A percentile compares a stretch with the other conserved stretches of the same genome.
Conservation (phyloP, 1,140 invertebrate genomes). For the Leptinotarsa undecemlineata region DNA sequence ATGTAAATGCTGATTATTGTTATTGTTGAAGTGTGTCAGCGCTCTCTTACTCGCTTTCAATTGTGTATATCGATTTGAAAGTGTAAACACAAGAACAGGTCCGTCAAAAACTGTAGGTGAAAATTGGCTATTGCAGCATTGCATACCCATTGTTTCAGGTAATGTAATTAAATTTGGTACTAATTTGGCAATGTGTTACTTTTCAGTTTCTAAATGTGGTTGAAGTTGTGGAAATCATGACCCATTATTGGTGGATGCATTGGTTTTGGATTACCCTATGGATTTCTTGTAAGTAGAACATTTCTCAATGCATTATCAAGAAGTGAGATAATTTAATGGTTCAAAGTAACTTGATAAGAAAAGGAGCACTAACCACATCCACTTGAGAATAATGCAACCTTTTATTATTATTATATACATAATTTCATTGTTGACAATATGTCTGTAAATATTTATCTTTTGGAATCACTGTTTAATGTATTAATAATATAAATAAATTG, state of each 20-base stretch:
- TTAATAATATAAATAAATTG: not conserved
- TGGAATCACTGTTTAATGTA: too few relatives aligned
- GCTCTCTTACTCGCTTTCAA: too few relatives aligned
- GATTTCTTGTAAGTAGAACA: slow-evolving; percentile 43
- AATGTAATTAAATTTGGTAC: slow-evolving; percentile 19
- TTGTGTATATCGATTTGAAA: not conserved
- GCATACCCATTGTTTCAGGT: not conserved
- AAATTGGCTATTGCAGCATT: not conserved
- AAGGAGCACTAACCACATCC: too few relatives aligned
- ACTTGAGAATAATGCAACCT: too few relatives aligned
- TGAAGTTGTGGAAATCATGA: slow-evolving; percentile 69
- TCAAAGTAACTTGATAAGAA: too few relatives aligned
- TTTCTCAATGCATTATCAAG: too few relatives aligned
- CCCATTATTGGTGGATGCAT: slow-evolving; percentile 72
- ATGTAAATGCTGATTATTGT: too few relatives aligned
- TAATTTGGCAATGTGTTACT: slow-evolving; percentile 31
- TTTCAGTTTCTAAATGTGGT: slow-evolving; percentile 45
- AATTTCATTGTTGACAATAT: not conserved
- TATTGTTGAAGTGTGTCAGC: too few relatives aligned
- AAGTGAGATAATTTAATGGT: too few relatives aligned
- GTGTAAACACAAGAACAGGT: not conserved
- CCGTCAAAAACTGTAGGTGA: not conserved
- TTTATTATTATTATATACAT: not conserved
- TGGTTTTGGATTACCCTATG: slow-evolving; percentile 70
- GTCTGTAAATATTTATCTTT: not conserved